Conservation (phyloP, 2,113 vertebrate species). For the Pseudorasbora parva region DNA sequence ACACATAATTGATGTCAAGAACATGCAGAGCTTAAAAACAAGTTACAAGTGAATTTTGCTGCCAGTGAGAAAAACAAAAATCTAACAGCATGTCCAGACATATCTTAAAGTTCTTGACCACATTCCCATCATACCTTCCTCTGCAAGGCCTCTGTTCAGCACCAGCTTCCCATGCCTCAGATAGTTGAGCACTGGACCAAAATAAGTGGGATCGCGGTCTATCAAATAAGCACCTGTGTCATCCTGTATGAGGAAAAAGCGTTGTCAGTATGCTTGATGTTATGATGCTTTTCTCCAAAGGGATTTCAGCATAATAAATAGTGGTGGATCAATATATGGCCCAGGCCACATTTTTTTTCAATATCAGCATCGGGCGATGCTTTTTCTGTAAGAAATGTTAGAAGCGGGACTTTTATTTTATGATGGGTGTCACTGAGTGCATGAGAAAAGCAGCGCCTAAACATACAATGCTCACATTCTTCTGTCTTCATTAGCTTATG, state of each 20-base stretch:
- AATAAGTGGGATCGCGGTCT: conserved; percentile 97
- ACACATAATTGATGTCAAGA: background rate
- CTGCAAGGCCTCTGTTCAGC: conserved; percentile 95
- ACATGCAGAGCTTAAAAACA: background rate
- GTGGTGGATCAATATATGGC: too few relatives aligned
- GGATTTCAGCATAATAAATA: background rate
- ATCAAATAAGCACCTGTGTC: conserved; percentile 98
- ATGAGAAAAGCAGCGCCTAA: too few relatives aligned
- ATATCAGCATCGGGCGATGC: too few relatives aligned
- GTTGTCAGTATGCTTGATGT: background rate
- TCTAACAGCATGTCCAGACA: background rate
- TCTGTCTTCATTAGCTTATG: too few relatives aligned
- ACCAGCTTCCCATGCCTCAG: conserved; percentile 96
- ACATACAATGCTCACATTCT: too few relatives aligned
- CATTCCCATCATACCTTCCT: conserved; percentile 85
- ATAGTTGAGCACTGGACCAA: conserved; percentile 97
- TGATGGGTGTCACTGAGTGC: too few relatives aligned
- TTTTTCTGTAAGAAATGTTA: too few relatives aligned
- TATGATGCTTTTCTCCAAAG: background rate
- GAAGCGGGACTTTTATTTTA: too few relatives aligned
- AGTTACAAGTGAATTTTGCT: background rate
- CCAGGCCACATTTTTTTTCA: too few relatives aligned
- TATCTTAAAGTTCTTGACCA: background rate
- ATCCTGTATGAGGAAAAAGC: conserved; percentile 75
- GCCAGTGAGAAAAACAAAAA: background rate